Conservation (phyloP, 2,113 vertebrate genomes). For the Clarias gariepinus region DNA sequence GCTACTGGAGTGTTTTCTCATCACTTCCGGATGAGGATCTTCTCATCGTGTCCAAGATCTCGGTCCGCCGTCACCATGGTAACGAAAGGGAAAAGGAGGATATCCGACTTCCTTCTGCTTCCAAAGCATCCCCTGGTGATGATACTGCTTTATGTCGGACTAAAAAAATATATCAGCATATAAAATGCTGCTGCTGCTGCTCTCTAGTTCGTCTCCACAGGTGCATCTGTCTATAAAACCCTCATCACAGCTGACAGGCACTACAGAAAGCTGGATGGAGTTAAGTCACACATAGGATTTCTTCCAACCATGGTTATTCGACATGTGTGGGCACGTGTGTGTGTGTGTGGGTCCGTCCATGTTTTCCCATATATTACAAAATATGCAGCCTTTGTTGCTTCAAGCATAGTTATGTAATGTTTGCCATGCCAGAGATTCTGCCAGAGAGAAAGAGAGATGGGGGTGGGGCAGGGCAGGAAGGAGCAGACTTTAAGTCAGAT, state of each 20-base stretch:
- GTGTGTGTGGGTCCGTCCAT: conserved; percentile 1
- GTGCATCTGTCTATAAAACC: not conserved
- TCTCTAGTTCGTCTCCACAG: not conserved
- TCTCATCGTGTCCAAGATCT: not conserved
- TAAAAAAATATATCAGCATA: not conserved
- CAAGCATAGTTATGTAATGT: conserved; percentile 44
- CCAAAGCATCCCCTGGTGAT: not conserved
- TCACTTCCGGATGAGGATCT: not conserved
- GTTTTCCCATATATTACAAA: conserved; percentile 9
- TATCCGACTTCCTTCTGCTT: conserved; percentile 8
- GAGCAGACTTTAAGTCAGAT: not conserved
- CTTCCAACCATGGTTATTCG: not conserved
- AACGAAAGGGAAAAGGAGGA: conserved; percentile 18
- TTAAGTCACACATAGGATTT: not conserved
- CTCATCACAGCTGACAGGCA: not conserved
- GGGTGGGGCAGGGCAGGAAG: not conserved
- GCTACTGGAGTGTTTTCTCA: not conserved
- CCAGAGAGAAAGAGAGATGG: not conserved
- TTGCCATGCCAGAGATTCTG: conserved; percentile 41
- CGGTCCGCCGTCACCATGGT: conserved; percentile 35
- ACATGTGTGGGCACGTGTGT: not conserved
- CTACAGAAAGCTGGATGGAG: not conserved
- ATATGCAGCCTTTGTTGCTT: conserved; percentile 16
- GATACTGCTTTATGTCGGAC: not conserved
- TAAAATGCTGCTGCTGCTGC: not conserved